phyloP scores from a whole-genome alignment of 35 echinoderm and acorn worm genomes.

The Lytechinus pictus region DNA sequence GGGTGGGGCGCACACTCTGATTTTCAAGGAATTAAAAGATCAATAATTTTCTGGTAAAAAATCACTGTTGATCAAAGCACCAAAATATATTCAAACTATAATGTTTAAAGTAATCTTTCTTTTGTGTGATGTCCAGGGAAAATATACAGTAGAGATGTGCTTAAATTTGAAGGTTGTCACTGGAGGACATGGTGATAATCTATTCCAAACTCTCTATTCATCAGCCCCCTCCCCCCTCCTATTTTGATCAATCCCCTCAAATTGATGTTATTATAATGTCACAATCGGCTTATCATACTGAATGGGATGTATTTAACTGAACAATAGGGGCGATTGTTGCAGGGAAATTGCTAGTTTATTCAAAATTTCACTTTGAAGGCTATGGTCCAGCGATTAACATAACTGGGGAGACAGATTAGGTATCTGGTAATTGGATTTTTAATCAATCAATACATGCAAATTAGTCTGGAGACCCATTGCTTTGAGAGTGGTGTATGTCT shows the following conservation, averaged over 20 bases:
- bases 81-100: too few species aligned
- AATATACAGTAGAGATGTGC: too few species aligned
- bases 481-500: too few species aligned
- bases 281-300: neutral
- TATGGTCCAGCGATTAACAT: neutral
- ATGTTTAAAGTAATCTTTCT: too few species aligned
- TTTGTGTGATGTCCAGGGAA: too few species aligned
- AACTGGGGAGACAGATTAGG: neutral
- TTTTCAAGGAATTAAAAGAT: too few species aligned
- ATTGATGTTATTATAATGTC: neutral
- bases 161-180: too few species aligned
- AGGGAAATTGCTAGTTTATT: neutral
- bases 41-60: too few species aligned
- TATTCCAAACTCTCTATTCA: neutral
- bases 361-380: neutral
- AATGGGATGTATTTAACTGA: neutral
- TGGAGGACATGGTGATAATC: neutral
- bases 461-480: neutral
- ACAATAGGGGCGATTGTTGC: neutral
- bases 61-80: too few species aligned
- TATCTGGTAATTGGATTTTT: neutral
- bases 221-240: too few species aligned
- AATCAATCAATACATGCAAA: neutral
- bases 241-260: neutral
- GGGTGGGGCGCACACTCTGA: too few species aligned